Conservation (phyloP, 2,797 vertebrate genomes). For the Lacerta agilis region DNA sequence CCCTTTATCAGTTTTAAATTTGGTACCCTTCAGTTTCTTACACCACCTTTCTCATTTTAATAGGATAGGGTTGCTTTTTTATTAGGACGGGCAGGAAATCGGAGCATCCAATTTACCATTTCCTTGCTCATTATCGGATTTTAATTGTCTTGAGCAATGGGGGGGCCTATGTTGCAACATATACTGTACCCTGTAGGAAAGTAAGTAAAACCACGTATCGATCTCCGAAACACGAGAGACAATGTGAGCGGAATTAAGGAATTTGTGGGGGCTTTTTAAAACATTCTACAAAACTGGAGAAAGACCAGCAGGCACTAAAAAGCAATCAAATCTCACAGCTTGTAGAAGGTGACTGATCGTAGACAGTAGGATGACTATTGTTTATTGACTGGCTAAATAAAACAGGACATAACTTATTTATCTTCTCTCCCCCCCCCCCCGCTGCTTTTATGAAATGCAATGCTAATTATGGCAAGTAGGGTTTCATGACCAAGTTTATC, state of each 20-base stretch:
- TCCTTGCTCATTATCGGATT: conserved; percentile 56
- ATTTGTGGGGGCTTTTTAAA: conserved; percentile 41
- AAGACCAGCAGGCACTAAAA: conserved; percentile 40
- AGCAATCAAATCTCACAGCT: conserved; percentile 35
- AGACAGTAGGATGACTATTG: conserved; percentile 48
- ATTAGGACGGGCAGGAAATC: conserved; percentile 36
- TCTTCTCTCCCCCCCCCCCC: conserved; percentile 15
- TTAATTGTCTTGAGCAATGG: conserved; percentile 32
- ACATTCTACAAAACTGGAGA: conserved; percentile 51
- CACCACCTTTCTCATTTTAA: conserved; percentile 8
- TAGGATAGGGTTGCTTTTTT: neutral
- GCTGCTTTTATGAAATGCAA: conserved; percentile 34
- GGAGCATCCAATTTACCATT: conserved; percentile 49
- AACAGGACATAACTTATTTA: conserved; percentile 25
- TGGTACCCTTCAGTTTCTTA: neutral
- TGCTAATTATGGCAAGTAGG: conserved; percentile 30
- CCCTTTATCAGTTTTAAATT: conserved; percentile 37
- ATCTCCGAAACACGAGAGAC: conserved; percentile 33
- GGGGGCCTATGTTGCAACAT: conserved; percentile 40
- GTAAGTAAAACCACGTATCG: conserved; percentile 57
- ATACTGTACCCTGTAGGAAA: conserved; percentile 58
- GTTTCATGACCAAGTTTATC: conserved; percentile 1
- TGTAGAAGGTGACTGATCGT: conserved; percentile 20
- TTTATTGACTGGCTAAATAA: conserved; percentile 55
- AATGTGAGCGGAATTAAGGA: conserved; percentile 56